Evolutionary conservation across 1,140 invertebrate species (phyloP).

Genomic region (Penaeus chinensis): DNA sequence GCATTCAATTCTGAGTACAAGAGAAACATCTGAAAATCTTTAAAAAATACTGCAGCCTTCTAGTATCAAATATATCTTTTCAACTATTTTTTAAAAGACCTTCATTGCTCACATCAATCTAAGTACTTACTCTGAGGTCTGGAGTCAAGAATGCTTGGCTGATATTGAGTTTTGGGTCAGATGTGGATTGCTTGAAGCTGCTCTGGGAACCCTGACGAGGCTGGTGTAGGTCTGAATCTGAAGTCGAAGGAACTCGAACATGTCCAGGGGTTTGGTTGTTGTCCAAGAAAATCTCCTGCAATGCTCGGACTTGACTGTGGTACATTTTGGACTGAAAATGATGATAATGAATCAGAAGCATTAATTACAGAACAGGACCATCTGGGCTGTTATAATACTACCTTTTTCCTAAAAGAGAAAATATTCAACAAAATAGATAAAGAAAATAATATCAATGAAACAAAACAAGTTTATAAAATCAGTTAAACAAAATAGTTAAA

Average conservation of each 20-base stretch:
- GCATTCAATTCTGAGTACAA: too few relatives aligned
- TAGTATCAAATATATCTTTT: too few relatives aligned
- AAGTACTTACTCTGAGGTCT: not conserved
- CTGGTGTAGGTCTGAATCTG: constrained; percentile 7
- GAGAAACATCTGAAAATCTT: too few relatives aligned
- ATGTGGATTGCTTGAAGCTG: constrained; percentile 6
- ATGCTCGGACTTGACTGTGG: constrained; percentile 52
- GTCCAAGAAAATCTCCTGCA: constrained; percentile 50
- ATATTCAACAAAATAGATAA: too few relatives aligned
- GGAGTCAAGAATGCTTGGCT: not conserved
- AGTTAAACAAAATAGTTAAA: not conserved
- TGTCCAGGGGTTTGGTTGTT: not conserved
- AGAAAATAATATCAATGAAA: too few relatives aligned
- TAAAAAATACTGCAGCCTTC: too few relatives aligned
- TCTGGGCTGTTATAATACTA: not conserved
- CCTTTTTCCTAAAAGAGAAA: too few relatives aligned
- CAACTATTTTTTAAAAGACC: not conserved
- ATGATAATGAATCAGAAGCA: not conserved
- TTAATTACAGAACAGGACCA: not conserved
- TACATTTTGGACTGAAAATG: constrained; percentile 53
- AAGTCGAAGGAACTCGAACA: not conserved
- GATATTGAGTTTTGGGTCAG: constrained; percentile 33
- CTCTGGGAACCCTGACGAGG: not conserved
- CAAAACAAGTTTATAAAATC: not conserved
- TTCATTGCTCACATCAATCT: not conserved